Evolutionary conservation across 2,888 invertebrate genomes (phyloP), one percentile per base, ranked within the genome.

Genomic region (Tenthredo mesomela): DNA sequence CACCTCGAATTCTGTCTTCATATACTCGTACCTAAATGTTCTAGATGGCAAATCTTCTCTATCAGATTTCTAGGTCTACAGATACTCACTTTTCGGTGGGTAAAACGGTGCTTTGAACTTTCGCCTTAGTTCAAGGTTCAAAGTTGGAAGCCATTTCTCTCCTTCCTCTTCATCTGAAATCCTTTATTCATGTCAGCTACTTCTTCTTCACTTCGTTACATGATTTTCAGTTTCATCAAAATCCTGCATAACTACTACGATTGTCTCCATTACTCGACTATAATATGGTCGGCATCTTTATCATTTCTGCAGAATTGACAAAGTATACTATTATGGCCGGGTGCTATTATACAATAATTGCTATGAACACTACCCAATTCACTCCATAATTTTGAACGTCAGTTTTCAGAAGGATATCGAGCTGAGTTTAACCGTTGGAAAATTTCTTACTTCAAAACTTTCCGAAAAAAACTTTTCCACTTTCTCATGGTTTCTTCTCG

Each of bases 61-160:
- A 21, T 10, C 18, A 37, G 50, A 67, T 10, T 43, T 70, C 47
- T 15, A 33, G 6, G 43, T 82, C 25, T 25, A 9, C 21, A 47
- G 37, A 43, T 15, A n/a, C 37, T 33, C 21, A n/a, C 37, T 33
- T 33, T 47, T 21, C 29, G 29, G 47, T 29, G 18, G 29, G 67
- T 25, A 50, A 82, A 70, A 70, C 82, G 47, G 47, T 29, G 82
- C 67, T 70, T 82, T 7, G 21, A 82, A 82, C 82, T 82, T 70
- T 82, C 50, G 33, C 47, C 47, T n/a, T 40, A 10, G 61, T 65
- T 65, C 65, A 40, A 21, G 61, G 25, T 37, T 29, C 15, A 18
- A 29, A n/a, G 15, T 29, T 47, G n/a, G 54, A 58, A n/a, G 21
- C 21, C n/a, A 40, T 61, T 61, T 25, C 15, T 37, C 47, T 37